A percentile compares a stretch with the other conserved stretches of the same genome.
Conservation (phyloP, 2,113 vertebrate species). For the Origma solitaria region DNA sequence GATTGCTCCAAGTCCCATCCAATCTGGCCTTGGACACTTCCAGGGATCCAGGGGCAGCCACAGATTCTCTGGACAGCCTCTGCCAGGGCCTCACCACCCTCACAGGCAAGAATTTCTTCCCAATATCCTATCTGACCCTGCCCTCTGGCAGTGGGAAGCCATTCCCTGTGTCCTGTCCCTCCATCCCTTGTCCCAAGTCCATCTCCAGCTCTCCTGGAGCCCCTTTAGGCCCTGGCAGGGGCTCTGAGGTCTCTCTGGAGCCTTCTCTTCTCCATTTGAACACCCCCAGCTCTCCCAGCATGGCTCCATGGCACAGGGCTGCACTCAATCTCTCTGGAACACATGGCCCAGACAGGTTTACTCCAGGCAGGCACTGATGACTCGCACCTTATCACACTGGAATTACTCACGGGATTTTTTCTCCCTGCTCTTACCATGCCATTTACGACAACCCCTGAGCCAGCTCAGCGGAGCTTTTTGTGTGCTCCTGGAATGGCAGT, state of each 20-base stretch:
- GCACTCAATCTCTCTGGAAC: background rate
- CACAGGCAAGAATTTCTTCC: background rate
- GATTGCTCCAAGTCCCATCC: accelerated
- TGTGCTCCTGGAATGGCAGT: background rate
- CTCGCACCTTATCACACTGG: background rate
- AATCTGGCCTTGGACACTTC: background rate
- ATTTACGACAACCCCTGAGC: background rate
- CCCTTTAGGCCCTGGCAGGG: background rate
- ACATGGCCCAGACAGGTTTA: background rate
- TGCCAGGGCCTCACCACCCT: background rate
- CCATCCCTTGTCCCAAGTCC: accelerated
- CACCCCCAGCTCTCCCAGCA: background rate
- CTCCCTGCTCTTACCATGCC: background rate
- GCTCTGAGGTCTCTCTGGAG: background rate
- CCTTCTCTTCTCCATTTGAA: too few species aligned
- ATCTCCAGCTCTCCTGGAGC: background rate
- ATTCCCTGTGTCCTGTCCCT: background rate
- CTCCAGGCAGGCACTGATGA: background rate
- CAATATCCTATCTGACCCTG: background rate
- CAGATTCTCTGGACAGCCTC: accelerated
- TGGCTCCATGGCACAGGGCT: background rate
- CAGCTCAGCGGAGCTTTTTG: background rate
- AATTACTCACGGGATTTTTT: background rate
- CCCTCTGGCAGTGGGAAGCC: background rate
- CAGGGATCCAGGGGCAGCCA: background rate